Percentiles rank a stretch among this genome's conserved stretches.
Evolutionary conservation across 2,797 vertebrate genomes (phyloP).

Genomic region (Distichodus sexfasciatus): DNA sequence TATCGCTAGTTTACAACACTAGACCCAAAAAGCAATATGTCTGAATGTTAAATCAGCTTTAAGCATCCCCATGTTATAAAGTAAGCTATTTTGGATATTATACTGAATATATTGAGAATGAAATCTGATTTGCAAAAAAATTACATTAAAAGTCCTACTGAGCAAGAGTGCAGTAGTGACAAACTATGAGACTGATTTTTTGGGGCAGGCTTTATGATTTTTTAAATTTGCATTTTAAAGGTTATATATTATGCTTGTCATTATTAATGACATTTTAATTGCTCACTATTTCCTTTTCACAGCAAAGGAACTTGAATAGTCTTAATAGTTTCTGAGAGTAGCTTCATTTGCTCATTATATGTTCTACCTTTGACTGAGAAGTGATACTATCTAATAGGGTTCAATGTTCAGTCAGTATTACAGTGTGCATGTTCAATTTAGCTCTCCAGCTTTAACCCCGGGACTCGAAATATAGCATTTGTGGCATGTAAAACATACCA

Average conservation of each 20-base stretch:
- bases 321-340: neutral
- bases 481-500: no score
- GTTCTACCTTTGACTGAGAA: neutral
- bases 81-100: conserved; percentile 2
- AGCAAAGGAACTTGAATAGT: neutral
- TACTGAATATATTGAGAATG: neutral
- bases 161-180: neutral
- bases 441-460: neutral
- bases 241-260: no score
- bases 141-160: neutral
- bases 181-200: neutral
- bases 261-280: no score
- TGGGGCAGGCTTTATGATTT: no score
- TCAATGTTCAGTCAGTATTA: neutral
- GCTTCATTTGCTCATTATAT: neutral
- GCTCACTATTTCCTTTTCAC: neutral
- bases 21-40: conserved; percentile 48
- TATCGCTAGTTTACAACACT: neutral
- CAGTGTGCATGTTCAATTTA: neutral
- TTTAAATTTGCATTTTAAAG: no score
- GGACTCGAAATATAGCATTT: no score
- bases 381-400: neutral
- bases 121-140: conserved; percentile 5
- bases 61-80: conserved; percentile 9
- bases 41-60: conserved; percentile 19